These are phyloP conservation scores for Arremon brunneinucha DNA, from an alignment of 2,797 vertebrate species.

Conservation along the genomic window DNA sequence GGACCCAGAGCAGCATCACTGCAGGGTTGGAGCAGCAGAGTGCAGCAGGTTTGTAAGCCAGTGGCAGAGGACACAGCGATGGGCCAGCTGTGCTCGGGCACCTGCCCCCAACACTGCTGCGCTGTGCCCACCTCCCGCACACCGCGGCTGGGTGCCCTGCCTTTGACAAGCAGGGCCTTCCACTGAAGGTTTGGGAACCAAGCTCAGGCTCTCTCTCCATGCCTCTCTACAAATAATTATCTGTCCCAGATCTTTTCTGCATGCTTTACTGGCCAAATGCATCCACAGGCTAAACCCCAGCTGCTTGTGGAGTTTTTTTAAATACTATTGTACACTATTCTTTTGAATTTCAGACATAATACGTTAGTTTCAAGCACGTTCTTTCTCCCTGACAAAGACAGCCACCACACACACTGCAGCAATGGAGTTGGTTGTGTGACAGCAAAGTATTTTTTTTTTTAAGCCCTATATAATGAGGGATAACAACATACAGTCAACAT, in stretches of 20 bases:
- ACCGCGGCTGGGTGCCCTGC: neutral
- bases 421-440: neutral
- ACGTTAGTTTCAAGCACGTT: neutral
- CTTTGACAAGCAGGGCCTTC: neutral
- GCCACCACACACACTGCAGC: neutral
- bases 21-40: neutral
- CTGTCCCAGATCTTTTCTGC: neutral
- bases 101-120: neutral
- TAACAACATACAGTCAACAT: neutral
- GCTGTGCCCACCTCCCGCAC: neutral
- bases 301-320: neutral
- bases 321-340: neutral
- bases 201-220: neutral
- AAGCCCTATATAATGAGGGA: neutral
- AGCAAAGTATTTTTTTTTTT: neutral
- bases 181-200: neutral
- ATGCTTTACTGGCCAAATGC: neutral
- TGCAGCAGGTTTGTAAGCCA: neutral
- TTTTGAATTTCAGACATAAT: slow-evolving; percentile 3
- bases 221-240: neutral
- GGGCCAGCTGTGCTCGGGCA: neutral
- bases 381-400: neutral
- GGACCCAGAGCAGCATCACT: neutral
- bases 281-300: neutral
- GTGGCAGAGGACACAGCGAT: fast-evolving